Conservation (phyloP, 2,113 vertebrate genomes). For the Thryonomys swinderianus region DNA sequence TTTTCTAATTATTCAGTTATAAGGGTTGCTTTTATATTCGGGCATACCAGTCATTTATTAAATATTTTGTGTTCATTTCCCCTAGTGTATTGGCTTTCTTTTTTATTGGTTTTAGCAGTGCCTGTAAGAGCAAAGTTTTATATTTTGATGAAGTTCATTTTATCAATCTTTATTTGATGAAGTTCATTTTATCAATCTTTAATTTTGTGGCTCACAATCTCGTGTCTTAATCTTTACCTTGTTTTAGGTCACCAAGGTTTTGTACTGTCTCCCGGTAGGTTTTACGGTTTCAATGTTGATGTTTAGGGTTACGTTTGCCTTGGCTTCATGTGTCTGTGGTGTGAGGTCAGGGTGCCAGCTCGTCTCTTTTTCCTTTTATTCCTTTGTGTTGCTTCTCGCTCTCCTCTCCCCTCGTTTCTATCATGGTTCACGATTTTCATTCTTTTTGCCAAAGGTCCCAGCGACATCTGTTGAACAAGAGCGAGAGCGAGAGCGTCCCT, state of each 20-base stretch:
- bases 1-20: background rate
- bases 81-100: background rate
- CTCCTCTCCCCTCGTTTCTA: background rate
- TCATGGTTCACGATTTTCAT: background rate
- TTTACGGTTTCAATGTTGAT: background rate
- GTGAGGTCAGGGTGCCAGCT: background rate
- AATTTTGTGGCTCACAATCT: background rate
- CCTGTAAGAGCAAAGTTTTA: background rate
- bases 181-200: background rate
- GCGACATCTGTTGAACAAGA: background rate
- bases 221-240: background rate
- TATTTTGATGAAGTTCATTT: background rate
- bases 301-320: background rate
- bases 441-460: background rate
- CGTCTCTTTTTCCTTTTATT: background rate
- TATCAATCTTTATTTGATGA: background rate
- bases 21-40: background rate
- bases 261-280: background rate
- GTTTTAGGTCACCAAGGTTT: background rate
- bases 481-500: background rate
- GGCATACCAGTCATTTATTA: background rate
- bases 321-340: background rate
- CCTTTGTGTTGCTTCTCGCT: background rate
- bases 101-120: background rate
- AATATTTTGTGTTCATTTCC: background rate